These are phyloP conservation scores for Buathra laborator DNA, from an alignment of 2,888 invertebrate species.

Conservation along the genomic window DNA sequence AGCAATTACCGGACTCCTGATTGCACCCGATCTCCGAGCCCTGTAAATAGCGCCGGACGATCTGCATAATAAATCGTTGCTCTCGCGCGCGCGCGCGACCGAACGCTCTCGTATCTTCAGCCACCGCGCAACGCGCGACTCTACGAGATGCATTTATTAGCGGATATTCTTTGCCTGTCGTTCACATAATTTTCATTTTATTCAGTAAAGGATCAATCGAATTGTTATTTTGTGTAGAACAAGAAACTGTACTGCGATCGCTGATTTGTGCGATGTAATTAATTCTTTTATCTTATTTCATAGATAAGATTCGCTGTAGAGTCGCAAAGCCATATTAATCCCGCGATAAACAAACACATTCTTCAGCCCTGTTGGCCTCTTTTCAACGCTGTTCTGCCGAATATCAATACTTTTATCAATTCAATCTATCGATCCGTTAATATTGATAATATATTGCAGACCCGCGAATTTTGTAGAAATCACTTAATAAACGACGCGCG, in stretches of 20 bases:
- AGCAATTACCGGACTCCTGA: slow-evolving; percentile 73
- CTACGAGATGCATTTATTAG: slow-evolving; percentile 52
- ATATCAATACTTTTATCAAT: too few species aligned
- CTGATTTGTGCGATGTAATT: too few species aligned
- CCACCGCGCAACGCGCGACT: slow-evolving; percentile 57
- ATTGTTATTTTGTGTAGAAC: background rate
- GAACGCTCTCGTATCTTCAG: slow-evolving; percentile 14
- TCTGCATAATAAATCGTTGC: slow-evolving; percentile 75
- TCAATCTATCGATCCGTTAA: too few species aligned
- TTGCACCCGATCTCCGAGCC: slow-evolving; percentile 71
- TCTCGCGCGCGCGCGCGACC: slow-evolving; percentile 38
- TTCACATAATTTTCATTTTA: background rate
- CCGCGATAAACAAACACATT: too few species aligned
- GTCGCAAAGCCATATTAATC: too few species aligned
- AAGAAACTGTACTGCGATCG: background rate
- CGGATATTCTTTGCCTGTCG: slow-evolving; percentile 52
- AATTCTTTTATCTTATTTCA: too few species aligned
- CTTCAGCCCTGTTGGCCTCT: too few species aligned
- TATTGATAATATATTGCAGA: too few species aligned
- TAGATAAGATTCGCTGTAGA: too few species aligned
- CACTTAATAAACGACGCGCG: too few species aligned
- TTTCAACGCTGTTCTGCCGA: too few species aligned
- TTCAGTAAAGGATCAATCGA: background rate
- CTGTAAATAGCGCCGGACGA: slow-evolving; percentile 72
- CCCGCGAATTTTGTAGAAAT: background rate